A percentile compares a stretch with the other conserved stretches of the same genome.
phyloP scores from a whole-genome alignment of 2,888 invertebrate species.

The Polylopha cassiicola region DNA sequence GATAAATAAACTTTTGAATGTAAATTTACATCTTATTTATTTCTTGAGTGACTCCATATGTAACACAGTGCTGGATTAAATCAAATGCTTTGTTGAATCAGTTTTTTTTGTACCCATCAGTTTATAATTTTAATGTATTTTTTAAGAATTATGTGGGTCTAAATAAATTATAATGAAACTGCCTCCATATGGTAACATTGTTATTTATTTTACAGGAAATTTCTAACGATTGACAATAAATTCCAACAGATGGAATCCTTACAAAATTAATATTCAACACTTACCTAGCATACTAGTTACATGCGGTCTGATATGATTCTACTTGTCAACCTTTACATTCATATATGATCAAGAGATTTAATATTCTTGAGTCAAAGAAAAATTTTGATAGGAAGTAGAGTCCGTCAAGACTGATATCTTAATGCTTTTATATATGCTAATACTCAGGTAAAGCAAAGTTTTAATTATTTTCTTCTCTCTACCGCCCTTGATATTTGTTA shows the following conservation, averaged over 20 bases:
- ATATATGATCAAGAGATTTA: too few relatives aligned
- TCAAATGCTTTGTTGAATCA: too few relatives aligned
- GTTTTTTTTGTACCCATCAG: not conserved
- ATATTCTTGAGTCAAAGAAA: too few relatives aligned
- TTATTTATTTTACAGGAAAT: constrained; percentile 74
- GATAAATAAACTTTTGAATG: constrained; percentile 58
- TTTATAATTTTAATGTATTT: constrained; percentile 1
- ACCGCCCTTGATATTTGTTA: too few relatives aligned
- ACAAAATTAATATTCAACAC: constrained; percentile 72
- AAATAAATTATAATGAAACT: constrained; percentile 43
- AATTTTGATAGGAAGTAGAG: too few relatives aligned
- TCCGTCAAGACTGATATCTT: too few relatives aligned
- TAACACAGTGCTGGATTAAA: too few relatives aligned
- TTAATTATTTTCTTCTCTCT: too few relatives aligned
- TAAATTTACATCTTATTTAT: constrained; percentile 33
- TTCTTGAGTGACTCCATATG: too few relatives aligned
- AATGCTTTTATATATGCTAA: too few relatives aligned
- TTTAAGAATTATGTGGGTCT: constrained; percentile 15
- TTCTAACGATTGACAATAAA: constrained; percentile 73
- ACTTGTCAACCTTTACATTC: constrained; percentile 45
- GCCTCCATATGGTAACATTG: constrained; percentile 64
- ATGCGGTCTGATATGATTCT: constrained; percentile 68
- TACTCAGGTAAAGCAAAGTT: too few relatives aligned
- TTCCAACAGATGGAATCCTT: constrained; percentile 64
- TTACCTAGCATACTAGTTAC: constrained; percentile 61